Base-by-base conservation (phyloP, 64 coral and sea anemone species). In the Actinia tenebrosa region DNA sequence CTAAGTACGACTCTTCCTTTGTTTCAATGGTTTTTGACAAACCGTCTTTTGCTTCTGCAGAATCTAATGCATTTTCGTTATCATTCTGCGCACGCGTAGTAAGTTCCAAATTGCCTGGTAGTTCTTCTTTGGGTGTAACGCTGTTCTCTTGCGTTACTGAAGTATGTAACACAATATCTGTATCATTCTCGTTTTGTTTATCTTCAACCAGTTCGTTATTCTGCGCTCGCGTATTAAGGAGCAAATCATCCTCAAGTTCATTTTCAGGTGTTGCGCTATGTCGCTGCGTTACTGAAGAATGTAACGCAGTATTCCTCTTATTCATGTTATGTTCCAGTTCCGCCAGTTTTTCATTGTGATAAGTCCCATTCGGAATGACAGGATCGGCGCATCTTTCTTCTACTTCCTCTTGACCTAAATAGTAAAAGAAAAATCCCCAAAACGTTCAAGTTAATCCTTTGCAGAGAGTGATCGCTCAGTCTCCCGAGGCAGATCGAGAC, bases 331-430 rank as follows among this genome's bases (percentile, higher is more conserved):
- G 63, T 66, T 66, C 63, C n/a, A 5, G 63, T 66, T 66, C 63
- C 0, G 18, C 60, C 18, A 19, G 60, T 66, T 66, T 66, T 25
- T 66, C 63, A n/a, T 25, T 9, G 10, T 66, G 1, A 23, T 7
- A 66, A 23, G 63, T 66, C 7, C 63, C 63, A 23, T 66, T 66
- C 63, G n/a, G 15, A 3, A 66, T n/a, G 42, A 79, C 77, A 10
- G 77, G 77, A 45, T 79, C 20, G 1, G 19, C 7, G 22, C n/a
- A 7, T 37, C 0, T 10, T 18, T 79, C 43, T 44, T 79, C 77
- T 79, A 47, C 18, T 16, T 79, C 77, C 45, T 79, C 77, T 79
- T 79, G 77, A 4, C 77, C 77, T 79, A 16, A 79, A 45, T 26
- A 11, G 5, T 5, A 45, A 79, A 79, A 26, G 45, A 17, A 79